Base-by-base conservation (phyloP, 2,888 invertebrate genomes). In the Sarcophaga carnaria region DNA sequence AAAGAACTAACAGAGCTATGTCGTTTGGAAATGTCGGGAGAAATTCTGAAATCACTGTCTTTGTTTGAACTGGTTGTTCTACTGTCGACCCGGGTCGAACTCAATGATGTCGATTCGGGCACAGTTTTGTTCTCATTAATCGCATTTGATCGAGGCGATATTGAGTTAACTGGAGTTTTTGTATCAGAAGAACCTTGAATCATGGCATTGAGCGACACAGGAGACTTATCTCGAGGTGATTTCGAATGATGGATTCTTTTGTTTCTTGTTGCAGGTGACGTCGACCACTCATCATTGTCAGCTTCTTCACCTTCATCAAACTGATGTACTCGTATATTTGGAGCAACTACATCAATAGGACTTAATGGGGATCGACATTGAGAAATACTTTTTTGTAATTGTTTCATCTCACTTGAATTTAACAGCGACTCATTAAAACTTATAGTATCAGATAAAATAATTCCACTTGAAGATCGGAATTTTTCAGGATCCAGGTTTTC, bases 371-470 rank as follows among this genome's bases (percentile, higher is more conserved):
- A 90, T 1, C 92, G 91, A 5, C 87, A 80, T 4, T 88, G 88
- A 45, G 89, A 90, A 20, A 11, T 63, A 64, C 81, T 88, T 1
- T 89, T 77, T 17, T 92, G 89, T 17, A 91, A 47, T 49, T 89
- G 89, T 62, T 89, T 91, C 83, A 92, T 91, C 12, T 92, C 92
- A 0, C 90, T 90, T 10, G 90, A 89, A 67, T 93, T 90, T 4
- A 93, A 83, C 11, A 93, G 22, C 0, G 93, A 93, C 63, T 93
- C 93, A 0, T 90, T 91, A 66, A 93, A 93, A 70, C 93, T 93
- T 81, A 91, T 86, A 0, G 93, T 93, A 22, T 93, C 92, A 0
- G 90, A 90, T 80, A 90, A 86, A 6, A 49, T 70, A 27, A 20
- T 12, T 5, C 82, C 81, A 4, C 60, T 81, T 4, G 87, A 88